Evolutionary conservation across 1,140 invertebrate genomes (phyloP).

Genomic region (Drosophila pallidifrons): DNA sequence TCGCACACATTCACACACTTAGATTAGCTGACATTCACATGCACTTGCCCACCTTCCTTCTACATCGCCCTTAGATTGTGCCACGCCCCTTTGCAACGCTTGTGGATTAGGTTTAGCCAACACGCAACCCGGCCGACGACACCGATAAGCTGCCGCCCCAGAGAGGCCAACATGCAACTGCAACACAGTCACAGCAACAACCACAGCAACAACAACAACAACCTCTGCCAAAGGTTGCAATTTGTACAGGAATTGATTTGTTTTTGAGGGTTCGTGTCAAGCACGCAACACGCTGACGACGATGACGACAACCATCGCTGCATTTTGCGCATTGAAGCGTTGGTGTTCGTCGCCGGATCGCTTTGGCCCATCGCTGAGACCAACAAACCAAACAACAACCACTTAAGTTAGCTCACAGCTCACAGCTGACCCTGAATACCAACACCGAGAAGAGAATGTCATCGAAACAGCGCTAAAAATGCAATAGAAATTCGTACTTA

Average conservation of each 20-base stretch:
- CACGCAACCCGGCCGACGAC: constrained; percentile 64
- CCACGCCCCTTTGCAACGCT: neutral
- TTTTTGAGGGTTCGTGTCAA: constrained; percentile 22
- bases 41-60: neutral
- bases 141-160: constrained; percentile 63
- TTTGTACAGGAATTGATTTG: constrained; percentile 72
- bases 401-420: constrained; percentile 23
- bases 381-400: neutral
- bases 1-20: constrained; percentile 1
- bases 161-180: constrained; percentile 19
- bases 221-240: constrained; percentile 49
- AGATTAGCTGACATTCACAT: constrained; percentile 68
- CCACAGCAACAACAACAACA: neutral
- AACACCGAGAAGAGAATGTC: neutral
- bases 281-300: constrained; percentile 4
- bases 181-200: constrained; percentile 18
- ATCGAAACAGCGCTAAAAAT: neutral
- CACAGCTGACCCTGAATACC: constrained; percentile 37
- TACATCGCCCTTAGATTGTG: neutral
- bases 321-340: constrained; percentile 34
- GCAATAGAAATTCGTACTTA: neutral
- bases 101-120: constrained; percentile 71
- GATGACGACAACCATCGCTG: neutral
- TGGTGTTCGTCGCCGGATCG: constrained; percentile 43
- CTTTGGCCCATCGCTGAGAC: constrained; percentile 23